These are phyloP conservation scores for Leptinotarsa rubiginosa DNA, from an alignment of 2,888 invertebrate genomes.

Conservation along the genomic window DNA sequence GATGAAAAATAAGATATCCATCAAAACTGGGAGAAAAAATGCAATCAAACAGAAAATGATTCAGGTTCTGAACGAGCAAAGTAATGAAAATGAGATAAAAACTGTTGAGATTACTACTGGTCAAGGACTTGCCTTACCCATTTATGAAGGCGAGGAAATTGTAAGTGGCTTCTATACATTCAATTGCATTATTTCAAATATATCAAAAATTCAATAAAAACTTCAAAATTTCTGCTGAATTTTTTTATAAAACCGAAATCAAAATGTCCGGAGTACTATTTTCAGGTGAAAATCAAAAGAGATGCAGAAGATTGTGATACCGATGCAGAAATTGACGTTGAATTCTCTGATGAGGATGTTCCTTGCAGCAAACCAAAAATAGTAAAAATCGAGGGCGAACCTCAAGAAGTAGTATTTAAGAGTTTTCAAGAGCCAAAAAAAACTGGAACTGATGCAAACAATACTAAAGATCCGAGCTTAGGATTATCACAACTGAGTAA, in stretches of 20 bases:
- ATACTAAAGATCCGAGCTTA: background rate
- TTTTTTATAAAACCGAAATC: too few species aligned
- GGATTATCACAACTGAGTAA: conserved; percentile 22
- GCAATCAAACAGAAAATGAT: conserved; percentile 46
- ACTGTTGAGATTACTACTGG: conserved; percentile 65
- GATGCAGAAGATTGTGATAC: conserved; percentile 58
- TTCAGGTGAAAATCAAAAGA: conserved; percentile 62
- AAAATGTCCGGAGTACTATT: background rate
- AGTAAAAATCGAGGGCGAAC: conserved; percentile 17
- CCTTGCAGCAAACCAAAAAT: conserved; percentile 5
- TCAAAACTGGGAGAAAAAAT: conserved; percentile 52
- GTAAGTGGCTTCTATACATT: conserved; percentile 43
- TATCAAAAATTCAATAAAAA: background rate
- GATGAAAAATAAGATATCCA: conserved; percentile 5
- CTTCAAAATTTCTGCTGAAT: too few species aligned
- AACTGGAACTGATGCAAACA: background rate
- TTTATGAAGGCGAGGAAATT: conserved; percentile 70
- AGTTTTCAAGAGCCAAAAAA: background rate
- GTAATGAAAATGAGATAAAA: conserved; percentile 43
- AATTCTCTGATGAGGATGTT: conserved; percentile 66
- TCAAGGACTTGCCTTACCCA: conserved; percentile 69
- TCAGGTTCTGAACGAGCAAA: conserved; percentile 44
- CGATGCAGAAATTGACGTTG: conserved; percentile 73
- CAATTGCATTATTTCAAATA: too few species aligned
- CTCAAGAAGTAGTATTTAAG: conserved; percentile 5